Conservation (phyloP, 2,888 invertebrate genomes). For the Chironomus tentans region DNA sequence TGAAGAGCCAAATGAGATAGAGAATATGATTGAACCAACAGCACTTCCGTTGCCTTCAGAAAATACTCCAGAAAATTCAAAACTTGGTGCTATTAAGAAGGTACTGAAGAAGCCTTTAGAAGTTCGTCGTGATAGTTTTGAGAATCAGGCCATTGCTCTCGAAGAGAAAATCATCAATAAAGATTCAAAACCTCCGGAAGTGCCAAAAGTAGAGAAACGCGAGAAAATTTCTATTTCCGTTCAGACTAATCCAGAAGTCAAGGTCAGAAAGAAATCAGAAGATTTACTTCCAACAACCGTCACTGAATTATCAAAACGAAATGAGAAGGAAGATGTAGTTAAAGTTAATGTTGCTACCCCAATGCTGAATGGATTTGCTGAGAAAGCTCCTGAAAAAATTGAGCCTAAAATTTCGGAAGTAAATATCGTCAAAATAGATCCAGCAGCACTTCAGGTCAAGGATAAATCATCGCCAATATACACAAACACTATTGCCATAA, state of each 20-base stretch:
- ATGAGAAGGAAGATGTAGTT: not conserved
- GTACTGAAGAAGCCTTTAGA: constrained; percentile 22
- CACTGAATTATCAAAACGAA: constrained; percentile 9
- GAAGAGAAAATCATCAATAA: constrained; percentile 26
- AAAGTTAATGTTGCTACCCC: constrained; percentile 10
- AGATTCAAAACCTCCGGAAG: constrained; percentile 30
- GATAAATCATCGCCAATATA: constrained; percentile 10
- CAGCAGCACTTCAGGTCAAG: no score
- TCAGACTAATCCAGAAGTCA: constrained; percentile 48
- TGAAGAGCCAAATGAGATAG: constrained; percentile 64
- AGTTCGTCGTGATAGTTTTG: constrained; percentile 2
- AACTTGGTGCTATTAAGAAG: constrained; percentile 32
- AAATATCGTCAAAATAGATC: no score
- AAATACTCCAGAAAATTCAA: constrained; percentile 36
- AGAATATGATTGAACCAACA: constrained; percentile 48
- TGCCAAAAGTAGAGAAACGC: constrained; percentile 31
- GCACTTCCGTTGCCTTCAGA: constrained; percentile 39
- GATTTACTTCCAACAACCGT: constrained; percentile 26
- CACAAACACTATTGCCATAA: constrained; percentile 48
- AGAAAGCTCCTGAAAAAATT: no score
- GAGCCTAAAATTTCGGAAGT: no score
- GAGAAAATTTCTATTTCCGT: constrained; percentile 49
- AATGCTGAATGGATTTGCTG: no score
- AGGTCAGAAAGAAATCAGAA: constrained; percentile 32
- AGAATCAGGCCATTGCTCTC: constrained; percentile 25